Evolutionary conservation across 1,140 invertebrate genomes (phyloP), one percentile per base, ranked within the genome.

Genomic region (Drosophila parabipectinata): DNA sequence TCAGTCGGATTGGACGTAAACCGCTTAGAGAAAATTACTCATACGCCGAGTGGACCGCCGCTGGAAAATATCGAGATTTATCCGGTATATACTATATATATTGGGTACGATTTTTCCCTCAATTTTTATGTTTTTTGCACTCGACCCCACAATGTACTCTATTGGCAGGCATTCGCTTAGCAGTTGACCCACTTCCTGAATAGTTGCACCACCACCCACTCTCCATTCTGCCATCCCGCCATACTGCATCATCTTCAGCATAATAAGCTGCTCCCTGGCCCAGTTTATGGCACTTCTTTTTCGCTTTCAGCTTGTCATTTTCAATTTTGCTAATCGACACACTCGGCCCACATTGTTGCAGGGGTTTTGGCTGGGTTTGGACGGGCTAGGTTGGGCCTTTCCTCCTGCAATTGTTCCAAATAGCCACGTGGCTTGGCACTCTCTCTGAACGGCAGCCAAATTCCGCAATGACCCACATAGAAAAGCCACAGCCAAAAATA

Each of bases 11-110:
- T 48, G 51, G 14, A 69, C 45, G 62, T 53, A 87, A 87, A 61
- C 82, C 82, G 82, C 83, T 87, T 88, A 88, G 82, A 51, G 58
- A 56, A 87, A 82, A 87, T 87, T 87, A 78, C 82, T 82, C 82
- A 79, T 85, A 85, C 82, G 82, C 51, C 82, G 18, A 60, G 82
- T 72, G 74, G 55, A 51, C 44, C 63, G 60, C 47, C 63, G 66
- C 47, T 81, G 72, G 30, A 47, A 18, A 69, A 73, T 37, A 37
- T 56, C 45, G 51, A 18, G 41, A 52, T 77, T 73, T 67, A 28
- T 44, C 41, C 41, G 14, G 12, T 4, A 52, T 32, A 21, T 37
- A 48, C 58, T 34, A 68, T 30, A 24, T 26, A 55, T 12, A 44
- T 24, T 5, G 44, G 14, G 26, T 12, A 30, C 21, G 53, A 14